A percentile compares a stretch with the other conserved stretches of the same genome.
These are phyloP conservation scores for Dendrocincla fuliginosa DNA, from an alignment of 2,797 vertebrate species.

Conservation along the genomic window DNA sequence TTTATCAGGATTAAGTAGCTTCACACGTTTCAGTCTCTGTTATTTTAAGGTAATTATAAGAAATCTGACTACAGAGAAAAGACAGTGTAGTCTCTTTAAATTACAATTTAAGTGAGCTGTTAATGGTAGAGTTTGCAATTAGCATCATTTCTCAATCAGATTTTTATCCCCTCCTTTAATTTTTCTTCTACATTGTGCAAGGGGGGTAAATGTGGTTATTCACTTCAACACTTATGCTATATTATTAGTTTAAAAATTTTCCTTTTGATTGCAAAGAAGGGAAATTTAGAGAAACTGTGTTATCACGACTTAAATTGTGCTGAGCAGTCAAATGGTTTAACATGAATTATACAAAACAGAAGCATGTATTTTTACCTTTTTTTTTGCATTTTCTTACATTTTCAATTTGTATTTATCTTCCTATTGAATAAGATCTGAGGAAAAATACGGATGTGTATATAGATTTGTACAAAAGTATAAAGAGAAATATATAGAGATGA, in stretches of 20 bases:
- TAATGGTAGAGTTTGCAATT: neutral
- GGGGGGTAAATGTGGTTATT: neutral
- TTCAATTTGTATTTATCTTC: neutral
- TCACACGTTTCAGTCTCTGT: neutral
- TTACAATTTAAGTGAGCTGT: neutral
- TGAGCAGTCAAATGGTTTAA: neutral
- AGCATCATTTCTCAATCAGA: neutral
- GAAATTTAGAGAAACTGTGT: neutral
- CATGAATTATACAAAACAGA: neutral
- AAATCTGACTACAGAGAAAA: neutral
- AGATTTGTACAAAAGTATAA: neutral
- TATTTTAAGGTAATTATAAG: neutral
- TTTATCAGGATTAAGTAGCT: neutral
- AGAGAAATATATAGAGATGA: neutral
- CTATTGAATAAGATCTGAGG: neutral
- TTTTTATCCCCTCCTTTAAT: neutral
- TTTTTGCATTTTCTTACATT: neutral
- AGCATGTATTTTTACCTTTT: neutral
- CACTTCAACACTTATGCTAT: neutral
- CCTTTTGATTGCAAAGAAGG: neutral
- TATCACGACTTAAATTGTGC: neutral
- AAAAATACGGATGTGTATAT: neutral
- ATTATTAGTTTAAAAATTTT: neutral
- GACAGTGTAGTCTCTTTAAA: neutral
- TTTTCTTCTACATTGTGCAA: neutral